These are phyloP conservation scores for Acropternis orthonyx DNA, from an alignment of 2,797 vertebrate species.

Conservation along the genomic window DNA sequence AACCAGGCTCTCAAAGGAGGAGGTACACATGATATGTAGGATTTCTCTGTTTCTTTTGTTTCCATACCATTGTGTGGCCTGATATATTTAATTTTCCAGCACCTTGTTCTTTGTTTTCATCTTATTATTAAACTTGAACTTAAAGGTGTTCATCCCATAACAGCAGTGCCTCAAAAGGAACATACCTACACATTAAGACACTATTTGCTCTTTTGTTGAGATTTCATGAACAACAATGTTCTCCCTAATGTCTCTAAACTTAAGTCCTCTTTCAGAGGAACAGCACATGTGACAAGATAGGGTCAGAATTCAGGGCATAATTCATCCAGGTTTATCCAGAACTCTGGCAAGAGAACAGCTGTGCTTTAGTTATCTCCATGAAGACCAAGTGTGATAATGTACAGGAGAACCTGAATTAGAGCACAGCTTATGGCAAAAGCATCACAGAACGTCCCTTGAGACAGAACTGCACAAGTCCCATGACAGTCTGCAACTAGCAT, in stretches of 20 bases:
- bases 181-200: not conserved
- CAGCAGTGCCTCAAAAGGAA: not conserved
- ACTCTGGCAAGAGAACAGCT: not conserved
- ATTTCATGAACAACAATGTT: not conserved
- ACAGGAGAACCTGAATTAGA: not conserved
- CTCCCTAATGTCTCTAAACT: not conserved
- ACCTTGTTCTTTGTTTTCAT: not conserved
- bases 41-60: not conserved
- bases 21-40: not conserved
- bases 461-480: not conserved
- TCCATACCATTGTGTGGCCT: not conserved
- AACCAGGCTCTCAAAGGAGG: not conserved
- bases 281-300: not conserved
- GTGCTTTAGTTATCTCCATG: not conserved
- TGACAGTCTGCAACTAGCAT: not conserved
- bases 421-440: not conserved
- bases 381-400: not conserved
- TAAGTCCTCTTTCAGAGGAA: not conserved
- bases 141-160: not conserved
- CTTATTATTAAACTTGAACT: not conserved
- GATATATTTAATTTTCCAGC: not conserved
- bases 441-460: not conserved
- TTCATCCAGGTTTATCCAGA: not conserved
- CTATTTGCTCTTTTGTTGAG: not conserved
- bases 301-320: not conserved